Evolutionary conservation across 1,140 invertebrate genomes (phyloP), one percentile per base, ranked within the genome.

Genomic region (Brachionus angularis): DNA sequence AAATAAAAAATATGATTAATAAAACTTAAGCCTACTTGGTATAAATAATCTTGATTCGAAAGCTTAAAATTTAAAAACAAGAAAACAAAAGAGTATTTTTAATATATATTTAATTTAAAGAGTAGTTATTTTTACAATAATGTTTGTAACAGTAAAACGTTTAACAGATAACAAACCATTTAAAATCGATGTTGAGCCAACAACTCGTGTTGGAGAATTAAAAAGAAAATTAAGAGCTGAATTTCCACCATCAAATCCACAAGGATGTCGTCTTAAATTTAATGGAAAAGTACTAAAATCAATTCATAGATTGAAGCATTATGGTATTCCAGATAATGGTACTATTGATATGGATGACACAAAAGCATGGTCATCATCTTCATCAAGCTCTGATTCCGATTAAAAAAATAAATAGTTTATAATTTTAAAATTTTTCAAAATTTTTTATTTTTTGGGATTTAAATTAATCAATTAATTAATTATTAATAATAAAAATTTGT

Each of bases 311-410:
- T 23, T 70, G 5, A 70, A 70, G 52, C 31, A n/a, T 29, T 70
- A 70, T 44, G 67, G 47, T 16, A 25, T 70, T 16, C 23, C 29
- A 42, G 46, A 70, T 39, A 27, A 39, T 29, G 46, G 25, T 12
- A 31, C 18, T 21, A 50, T 70, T 34, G 2, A 16, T 34, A 70
- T 70, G 67, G 67, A 70, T 42, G 67, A 70, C 23, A 21, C 46
- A 7, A 50, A 70, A 53, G 31, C 50, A 52, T 70, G 67, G 67
- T 50, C 46, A 25, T 70, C 67, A 4, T 39, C 46, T 18, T 70
- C 67, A 18, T 70, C 67, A 36, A 44, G 36, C 14, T 70, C 67
- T 2, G 36, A 10, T 27, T 52, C 67, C 0, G 67, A 70, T 47
- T 67, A 50, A 47, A 47, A 25, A 34, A 31, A 23, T 64, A 23